A percentile compares a stretch with the other conserved stretches of the same genome.
Evolutionary conservation across 2,888 invertebrate species (phyloP).

Genomic region (Rhamphomyia laevipes): DNA sequence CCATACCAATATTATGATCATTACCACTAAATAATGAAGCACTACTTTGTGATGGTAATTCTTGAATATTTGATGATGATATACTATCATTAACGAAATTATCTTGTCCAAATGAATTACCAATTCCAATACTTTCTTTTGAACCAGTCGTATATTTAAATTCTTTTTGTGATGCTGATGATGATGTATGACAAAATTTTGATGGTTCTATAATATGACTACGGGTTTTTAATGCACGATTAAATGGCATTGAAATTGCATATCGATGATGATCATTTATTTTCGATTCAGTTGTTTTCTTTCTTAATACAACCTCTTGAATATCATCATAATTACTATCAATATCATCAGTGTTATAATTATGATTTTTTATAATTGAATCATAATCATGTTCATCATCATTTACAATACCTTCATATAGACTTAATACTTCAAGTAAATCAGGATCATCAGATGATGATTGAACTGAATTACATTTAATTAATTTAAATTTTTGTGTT

Average conservation of each 20-base stretch:
- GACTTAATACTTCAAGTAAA: constrained; percentile 34
- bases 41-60: constrained; percentile 37
- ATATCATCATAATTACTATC: constrained; percentile 5
- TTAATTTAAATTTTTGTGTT: constrained; percentile 29
- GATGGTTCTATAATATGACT: constrained; percentile 31
- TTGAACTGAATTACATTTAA: constrained; percentile 31
- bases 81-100: constrained; percentile 2
- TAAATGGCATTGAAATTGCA: constrained; percentile 19
- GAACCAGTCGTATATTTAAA: constrained; percentile 21
- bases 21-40: constrained; percentile 36
- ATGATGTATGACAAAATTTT: constrained; percentile 4
- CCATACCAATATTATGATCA: constrained; percentile 29
- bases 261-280: constrained; percentile 4
- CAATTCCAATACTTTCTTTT: constrained; percentile 10
- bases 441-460: constrained; percentile 36
- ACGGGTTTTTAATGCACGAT: constrained; percentile 26
- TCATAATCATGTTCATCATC: constrained; percentile 25
- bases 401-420: constrained; percentile 28
- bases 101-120: background rate
- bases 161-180: constrained; percentile 12
- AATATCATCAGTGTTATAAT: constrained; percentile 17
- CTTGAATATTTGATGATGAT: constrained; percentile 31
- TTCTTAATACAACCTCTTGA: constrained; percentile 27
- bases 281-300: constrained; percentile 22
- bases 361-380: constrained; percentile 23